These are phyloP conservation scores for Silurus lanzhouensis DNA, from an alignment of 2,797 vertebrate species.

Conservation along the genomic window DNA sequence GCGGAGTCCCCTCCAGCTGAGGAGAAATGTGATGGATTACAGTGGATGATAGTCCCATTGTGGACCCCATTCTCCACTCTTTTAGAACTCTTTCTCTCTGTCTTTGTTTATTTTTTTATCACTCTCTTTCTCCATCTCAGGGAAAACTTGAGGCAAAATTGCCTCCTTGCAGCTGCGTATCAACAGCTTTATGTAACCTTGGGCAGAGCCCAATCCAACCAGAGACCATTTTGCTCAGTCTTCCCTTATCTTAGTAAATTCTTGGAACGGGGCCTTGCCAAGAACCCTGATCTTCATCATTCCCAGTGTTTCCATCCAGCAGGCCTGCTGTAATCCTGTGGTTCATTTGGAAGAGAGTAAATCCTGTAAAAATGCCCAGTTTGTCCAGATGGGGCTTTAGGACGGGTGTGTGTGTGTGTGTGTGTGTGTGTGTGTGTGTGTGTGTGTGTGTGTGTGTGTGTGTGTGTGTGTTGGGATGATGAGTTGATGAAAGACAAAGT, in stretches of 20 bases:
- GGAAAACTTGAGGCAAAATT: slow-evolving; percentile 10
- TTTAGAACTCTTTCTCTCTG: slow-evolving; percentile 14
- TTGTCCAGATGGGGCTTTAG: slow-evolving; percentile 44
- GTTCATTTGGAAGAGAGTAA: slow-evolving; percentile 26
- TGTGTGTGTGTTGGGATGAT: neutral
- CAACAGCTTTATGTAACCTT: slow-evolving; percentile 70
- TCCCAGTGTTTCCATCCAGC: slow-evolving; percentile 29
- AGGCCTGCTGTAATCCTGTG: slow-evolving; percentile 45
- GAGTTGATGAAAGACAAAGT: neutral
- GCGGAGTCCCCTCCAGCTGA: slow-evolving; percentile 19
- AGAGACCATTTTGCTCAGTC: slow-evolving; percentile 50
- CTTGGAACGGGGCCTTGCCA: slow-evolving; percentile 37
- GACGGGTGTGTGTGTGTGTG: neutral
- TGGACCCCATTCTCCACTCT: slow-evolving; percentile 24
- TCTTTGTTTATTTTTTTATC: no score
- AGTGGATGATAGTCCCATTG: slow-evolving; percentile 37
- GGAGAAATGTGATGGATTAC: slow-evolving; percentile 44
- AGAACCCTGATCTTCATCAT: slow-evolving; percentile 40
- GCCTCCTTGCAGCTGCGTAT: slow-evolving; percentile 12
- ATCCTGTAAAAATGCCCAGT: slow-evolving; percentile 31
- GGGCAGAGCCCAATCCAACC: slow-evolving; percentile 49
- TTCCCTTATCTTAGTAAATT: slow-evolving; percentile 42
- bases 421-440: no score
- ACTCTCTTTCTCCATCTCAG: neutral
- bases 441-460: no score